Evolutionary conservation across 2,113 vertebrate species (phyloP), one percentile per base, ranked within the genome.

Genomic region (Syngnathus floridae): DNA sequence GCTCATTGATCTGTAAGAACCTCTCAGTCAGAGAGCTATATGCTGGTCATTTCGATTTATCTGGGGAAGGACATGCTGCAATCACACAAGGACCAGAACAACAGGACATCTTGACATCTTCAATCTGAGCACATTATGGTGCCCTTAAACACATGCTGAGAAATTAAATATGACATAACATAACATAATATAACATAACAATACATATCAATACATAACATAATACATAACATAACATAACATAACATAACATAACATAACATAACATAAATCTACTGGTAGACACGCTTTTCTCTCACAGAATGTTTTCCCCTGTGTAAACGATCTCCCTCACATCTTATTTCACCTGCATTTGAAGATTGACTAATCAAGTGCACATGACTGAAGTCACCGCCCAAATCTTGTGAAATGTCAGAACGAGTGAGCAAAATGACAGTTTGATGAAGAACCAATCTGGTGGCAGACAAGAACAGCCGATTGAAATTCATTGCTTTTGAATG

Each of bases 401-500:
- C 78, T 81, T 75, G 41, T 76, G 69, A 85, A 82, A 85, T 80
- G 68, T 59, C 80, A 81, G 62, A 67, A 62, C 52, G 72, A 76
- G 40, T 61, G 38, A 43, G 59, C 37, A 11, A 59, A 68, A 80
- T 64, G 60, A 82, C 72, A 69, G 56, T 74, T 79, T 86, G 82
- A 88, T 65, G 22, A 69, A 57, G 78, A 84, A 80, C 72, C 79
- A 81, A 84, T 90, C 69, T 76, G 56, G 54, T 69, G 46, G 68
- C 67, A 35, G 81, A 86, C 87, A 86, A 83, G 74, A 87, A 85
- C 85, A 81, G 75, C 77, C 86, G 82, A 88, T 87, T 87, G 78
- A 88, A 87, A 90, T 87, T 80, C 80, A 90, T 87, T 85, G 83
- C 81, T 78, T 86, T 79, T 84, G 76, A 83, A 81, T 73, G 67